These are phyloP conservation scores for Cabera pusaria DNA, from an alignment of 2,888 invertebrate genomes.

Conservation along the genomic window DNA sequence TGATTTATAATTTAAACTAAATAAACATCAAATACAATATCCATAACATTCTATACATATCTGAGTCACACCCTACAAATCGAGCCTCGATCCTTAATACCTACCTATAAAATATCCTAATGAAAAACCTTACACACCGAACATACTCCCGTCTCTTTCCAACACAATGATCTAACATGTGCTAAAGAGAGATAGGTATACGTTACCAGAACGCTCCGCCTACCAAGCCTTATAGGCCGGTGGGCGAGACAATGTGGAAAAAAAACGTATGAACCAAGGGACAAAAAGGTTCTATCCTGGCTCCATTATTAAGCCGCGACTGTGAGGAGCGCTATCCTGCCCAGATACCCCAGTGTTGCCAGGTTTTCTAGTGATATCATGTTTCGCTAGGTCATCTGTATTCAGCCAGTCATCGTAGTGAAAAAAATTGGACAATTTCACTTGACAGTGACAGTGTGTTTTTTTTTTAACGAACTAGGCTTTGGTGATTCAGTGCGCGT, in stretches of 20 bases:
- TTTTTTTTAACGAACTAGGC: no score
- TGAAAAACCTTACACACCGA: slow-evolving; percentile 38
- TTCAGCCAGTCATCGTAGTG: slow-evolving; percentile 49
- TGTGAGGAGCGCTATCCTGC: slow-evolving; percentile 64
- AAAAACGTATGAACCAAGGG: slow-evolving; percentile 57
- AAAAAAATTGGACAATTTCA: slow-evolving; percentile 49
- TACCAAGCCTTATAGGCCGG: slow-evolving; percentile 52
- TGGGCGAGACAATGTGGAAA: slow-evolving; percentile 67
- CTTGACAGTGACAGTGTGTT: slow-evolving; percentile 52
- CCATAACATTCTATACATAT: slow-evolving; percentile 9
- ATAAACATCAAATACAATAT: no score
- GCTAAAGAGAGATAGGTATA: slow-evolving; percentile 41
- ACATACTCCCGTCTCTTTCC: slow-evolving; percentile 40
- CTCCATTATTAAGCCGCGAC: slow-evolving; percentile 58
- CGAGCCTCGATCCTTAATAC: slow-evolving; percentile 24
- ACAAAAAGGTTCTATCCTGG: slow-evolving; percentile 66
- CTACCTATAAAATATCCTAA: slow-evolving; percentile 30
- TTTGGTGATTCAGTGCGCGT: no score
- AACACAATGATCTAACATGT: slow-evolving; percentile 16
- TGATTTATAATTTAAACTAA: no score
- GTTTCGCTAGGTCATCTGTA: no score
- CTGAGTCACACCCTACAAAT: slow-evolving; percentile 15
- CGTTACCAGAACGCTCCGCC: slow-evolving; percentile 25
- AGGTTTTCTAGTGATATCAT: slow-evolving; percentile 35
- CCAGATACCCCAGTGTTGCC: slow-evolving; percentile 50